phyloP scores from a whole-genome alignment of 2,888 invertebrate genomes.

The Spialia ferax region DNA sequence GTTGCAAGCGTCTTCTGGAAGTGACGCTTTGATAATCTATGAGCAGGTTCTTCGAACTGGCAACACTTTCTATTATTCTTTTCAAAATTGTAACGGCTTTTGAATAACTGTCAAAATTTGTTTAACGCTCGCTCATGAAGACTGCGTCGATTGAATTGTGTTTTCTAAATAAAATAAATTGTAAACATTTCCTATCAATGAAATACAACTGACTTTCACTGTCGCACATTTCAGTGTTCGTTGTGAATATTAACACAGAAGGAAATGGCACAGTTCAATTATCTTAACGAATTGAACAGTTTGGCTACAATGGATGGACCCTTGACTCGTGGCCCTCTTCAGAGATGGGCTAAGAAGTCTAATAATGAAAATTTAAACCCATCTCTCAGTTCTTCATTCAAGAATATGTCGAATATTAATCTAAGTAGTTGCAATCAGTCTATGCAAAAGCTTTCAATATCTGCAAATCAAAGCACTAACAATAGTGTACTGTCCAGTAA shows the following conservation, averaged over 20 bases:
- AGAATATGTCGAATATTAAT: conserved; percentile 83
- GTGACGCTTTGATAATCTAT: neutral
- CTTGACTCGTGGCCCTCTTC: conserved; percentile 91
- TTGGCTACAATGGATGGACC: conserved; percentile 93
- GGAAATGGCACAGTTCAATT: conserved; percentile 92
- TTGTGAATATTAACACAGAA: conserved; percentile 34
- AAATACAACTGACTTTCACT: conserved; percentile 14
- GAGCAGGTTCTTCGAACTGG: neutral
- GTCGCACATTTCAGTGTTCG: conserved; percentile 5
- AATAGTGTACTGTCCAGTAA: conserved; percentile 81
- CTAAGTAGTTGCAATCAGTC: conserved; percentile 88
- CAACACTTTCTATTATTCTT: neutral
- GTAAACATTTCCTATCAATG: conserved; percentile 2
- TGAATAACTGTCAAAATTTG: conserved; percentile 45
- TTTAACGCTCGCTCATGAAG: conserved; percentile 10
- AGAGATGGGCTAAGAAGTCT: conserved; percentile 93
- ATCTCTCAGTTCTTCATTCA: conserved; percentile 70
- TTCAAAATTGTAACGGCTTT: conserved; percentile 46
- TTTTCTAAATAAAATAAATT: conserved; percentile 1
- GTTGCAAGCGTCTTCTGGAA: neutral
- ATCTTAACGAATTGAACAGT: conserved; percentile 93
- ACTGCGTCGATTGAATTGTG: neutral
- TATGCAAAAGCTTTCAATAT: conserved; percentile 87
- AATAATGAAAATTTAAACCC: conserved; percentile 87
- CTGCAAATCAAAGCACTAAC: conserved; percentile 86